phyloP scores from a whole-genome alignment of 2,888 invertebrate species.

The Machimus atricapillus region DNA sequence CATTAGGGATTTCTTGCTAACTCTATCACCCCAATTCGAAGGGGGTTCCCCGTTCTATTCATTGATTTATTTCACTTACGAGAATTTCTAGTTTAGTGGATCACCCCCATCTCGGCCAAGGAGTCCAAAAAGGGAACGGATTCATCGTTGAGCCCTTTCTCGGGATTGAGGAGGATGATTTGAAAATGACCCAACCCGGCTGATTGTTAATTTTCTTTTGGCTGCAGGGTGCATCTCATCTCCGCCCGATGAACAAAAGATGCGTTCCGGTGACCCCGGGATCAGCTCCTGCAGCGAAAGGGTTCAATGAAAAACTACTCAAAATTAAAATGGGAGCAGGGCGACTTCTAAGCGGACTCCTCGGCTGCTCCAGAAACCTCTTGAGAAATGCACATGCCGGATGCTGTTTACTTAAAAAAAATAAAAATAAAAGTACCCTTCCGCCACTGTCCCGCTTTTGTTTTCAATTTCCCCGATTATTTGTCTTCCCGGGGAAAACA shows the following conservation, averaged over 20 bases:
- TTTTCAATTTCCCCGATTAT: neutral
- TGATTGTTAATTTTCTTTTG: constrained; percentile 1
- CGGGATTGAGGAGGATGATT: neutral
- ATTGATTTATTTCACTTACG: neutral
- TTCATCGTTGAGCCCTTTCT: neutral
- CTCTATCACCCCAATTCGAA: constrained; percentile 25
- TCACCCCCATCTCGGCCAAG: neutral
- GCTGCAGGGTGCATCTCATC: neutral
- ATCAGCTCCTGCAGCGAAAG: neutral
- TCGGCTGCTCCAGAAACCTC: neutral
- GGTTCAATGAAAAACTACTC: neutral
- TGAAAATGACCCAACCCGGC: neutral
- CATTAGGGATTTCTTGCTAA: constrained; percentile 27
- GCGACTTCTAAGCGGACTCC: neutral
- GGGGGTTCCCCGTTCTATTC: neutral
- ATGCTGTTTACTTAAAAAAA: neutral
- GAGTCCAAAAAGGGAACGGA: neutral
- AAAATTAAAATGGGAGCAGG: neutral
- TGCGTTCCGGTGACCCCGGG: neutral
- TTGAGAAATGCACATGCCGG: constrained; percentile 19
- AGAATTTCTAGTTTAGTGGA: neutral
- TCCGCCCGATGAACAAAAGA: neutral
- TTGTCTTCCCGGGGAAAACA: neutral
- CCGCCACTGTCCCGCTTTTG: neutral
- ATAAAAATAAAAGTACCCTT: neutral